phyloP scores from a whole-genome alignment of 2,797 vertebrate genomes.

The Steatocranus sp. region DNA sequence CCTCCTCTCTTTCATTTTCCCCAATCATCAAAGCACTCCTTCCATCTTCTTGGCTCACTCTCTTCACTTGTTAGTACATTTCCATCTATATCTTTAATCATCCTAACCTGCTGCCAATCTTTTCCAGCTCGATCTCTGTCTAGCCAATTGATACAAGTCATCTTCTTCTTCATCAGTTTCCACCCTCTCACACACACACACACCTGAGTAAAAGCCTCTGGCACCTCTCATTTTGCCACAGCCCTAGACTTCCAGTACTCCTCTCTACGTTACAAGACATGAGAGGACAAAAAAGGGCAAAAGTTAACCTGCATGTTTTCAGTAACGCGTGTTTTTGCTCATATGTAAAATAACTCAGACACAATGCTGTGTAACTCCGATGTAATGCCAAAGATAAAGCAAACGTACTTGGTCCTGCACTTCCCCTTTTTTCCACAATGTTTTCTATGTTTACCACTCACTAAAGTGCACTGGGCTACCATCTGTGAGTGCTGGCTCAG shows the following conservation, averaged over 20 bases:
- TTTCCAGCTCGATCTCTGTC: not conserved
- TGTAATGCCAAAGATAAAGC: not conserved
- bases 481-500: constrained; percentile 5
- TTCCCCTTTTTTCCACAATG: not conserved
- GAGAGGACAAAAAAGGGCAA: not conserved
- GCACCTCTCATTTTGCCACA: not conserved
- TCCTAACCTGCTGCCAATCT: not conserved
- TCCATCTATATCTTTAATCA: not conserved
- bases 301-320: not conserved
- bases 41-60: not conserved
- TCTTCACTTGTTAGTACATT: not conserved
- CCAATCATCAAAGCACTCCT: not conserved
- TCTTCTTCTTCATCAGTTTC: not conserved
- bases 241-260: not conserved
- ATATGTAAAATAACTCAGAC: not conserved
- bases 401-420: not conserved
- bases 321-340: not conserved
- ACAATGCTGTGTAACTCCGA: not conserved
- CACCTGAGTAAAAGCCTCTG: not conserved
- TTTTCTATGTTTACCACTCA: constrained; percentile 21
- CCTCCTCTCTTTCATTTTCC: not conserved
- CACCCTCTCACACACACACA: not conserved
- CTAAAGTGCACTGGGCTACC: not conserved
- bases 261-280: not conserved
- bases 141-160: not conserved